phyloP scores from a whole-genome alignment of 2,888 invertebrate genomes.

The Epinotia demarniana region DNA sequence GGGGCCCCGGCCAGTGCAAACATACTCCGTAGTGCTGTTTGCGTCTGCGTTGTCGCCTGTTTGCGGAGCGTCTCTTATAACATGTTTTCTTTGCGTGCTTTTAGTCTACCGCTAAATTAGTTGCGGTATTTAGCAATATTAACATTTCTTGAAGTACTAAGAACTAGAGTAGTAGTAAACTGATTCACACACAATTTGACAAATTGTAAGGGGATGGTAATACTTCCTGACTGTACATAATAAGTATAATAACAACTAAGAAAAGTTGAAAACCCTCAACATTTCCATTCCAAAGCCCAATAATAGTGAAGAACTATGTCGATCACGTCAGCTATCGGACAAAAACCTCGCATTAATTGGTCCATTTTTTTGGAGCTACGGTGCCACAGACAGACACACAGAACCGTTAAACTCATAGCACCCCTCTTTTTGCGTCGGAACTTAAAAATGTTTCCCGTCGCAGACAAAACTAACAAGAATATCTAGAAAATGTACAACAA shows the following conservation, averaged over 20 bases:
- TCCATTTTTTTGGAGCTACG: too few relatives aligned
- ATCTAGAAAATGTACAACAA: background rate
- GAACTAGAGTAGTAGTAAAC: background rate
- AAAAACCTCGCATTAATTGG: too few relatives aligned
- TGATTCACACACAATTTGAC: too few relatives aligned
- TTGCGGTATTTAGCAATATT: constrained; percentile 18
- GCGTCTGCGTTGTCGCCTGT: constrained; percentile 55
- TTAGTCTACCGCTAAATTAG: constrained; percentile 40
- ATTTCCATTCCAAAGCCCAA: too few relatives aligned
- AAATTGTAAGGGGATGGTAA: background rate
- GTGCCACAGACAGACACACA: too few relatives aligned
- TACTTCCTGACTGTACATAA: background rate
- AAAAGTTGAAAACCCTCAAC: too few relatives aligned
- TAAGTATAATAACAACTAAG: background rate
- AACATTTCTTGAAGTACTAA: background rate
- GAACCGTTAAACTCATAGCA: too few relatives aligned
- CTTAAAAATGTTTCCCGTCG: background rate
- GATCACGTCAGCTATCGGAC: too few relatives aligned
- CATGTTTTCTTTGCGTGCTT: constrained; percentile 51
- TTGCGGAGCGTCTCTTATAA: constrained; percentile 52
- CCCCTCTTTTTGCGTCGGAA: too few relatives aligned
- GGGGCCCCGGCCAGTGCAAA: constrained; percentile 51
- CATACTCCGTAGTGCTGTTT: constrained; percentile 62
- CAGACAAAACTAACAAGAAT: constrained; percentile 4
- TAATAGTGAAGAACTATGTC: too few relatives aligned